phyloP scores from a whole-genome alignment of 2,797 vertebrate genomes.

The Oreochromis mossambicus region DNA sequence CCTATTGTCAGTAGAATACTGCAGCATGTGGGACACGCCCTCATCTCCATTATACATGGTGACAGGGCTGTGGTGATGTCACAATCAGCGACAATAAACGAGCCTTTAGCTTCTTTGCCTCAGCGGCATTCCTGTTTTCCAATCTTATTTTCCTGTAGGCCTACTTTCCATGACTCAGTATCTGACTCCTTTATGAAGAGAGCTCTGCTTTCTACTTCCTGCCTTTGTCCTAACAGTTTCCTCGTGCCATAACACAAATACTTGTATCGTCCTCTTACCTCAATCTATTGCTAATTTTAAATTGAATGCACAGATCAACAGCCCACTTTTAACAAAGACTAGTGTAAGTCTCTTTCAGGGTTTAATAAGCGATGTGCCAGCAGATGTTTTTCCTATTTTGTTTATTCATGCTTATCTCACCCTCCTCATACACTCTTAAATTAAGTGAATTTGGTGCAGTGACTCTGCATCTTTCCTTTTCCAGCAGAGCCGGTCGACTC shows the following conservation, averaged over 20 bases:
- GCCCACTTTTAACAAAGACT: not conserved
- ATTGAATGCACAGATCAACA: not conserved
- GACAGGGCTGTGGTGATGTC: not conserved
- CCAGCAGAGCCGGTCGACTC: not conserved
- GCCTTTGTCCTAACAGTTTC: conserved; percentile 72
- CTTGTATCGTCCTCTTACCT: not conserved
- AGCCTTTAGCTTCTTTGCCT: not conserved
- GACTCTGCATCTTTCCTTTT: not conserved
- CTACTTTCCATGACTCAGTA: conserved; percentile 17
- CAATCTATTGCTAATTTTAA: not conserved
- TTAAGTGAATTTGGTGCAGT: not conserved
- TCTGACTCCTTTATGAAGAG: conserved; percentile 49
- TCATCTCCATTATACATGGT: not conserved
- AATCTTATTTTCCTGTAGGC: conserved; percentile 27
- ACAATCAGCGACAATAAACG: not conserved
- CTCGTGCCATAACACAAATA: conserved; percentile 56
- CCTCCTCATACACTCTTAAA: not conserved
- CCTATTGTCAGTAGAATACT: not conserved
- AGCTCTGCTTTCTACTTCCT: conserved; percentile 65
- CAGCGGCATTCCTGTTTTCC: conserved; percentile 9
- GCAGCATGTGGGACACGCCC: not conserved
- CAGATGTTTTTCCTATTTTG: not conserved
- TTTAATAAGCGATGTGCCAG: not conserved
- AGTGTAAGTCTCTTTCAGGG: not conserved
- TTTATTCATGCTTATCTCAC: not conserved